Evolutionary conservation across 2,797 vertebrate genomes (phyloP), one percentile per base, ranked within the genome.

Genomic region (Brotula barbata): DNA sequence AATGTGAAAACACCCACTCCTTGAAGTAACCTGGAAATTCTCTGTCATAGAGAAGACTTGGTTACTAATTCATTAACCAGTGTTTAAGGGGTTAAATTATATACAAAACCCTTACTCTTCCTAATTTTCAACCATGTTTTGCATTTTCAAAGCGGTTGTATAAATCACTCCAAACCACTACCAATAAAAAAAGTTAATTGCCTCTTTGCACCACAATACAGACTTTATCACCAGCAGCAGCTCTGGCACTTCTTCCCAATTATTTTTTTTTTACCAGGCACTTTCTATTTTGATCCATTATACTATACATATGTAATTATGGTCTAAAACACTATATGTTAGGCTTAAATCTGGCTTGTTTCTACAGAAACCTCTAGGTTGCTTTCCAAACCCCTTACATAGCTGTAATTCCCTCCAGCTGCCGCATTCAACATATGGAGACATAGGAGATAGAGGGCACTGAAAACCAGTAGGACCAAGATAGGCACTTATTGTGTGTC

Each of bases 241-340:
- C 66, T 64, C 57, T 47, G 64, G 64, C 69, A 73, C 71, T 75
- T 78, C 75, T 64, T 87, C 75, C 53, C 81, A 81, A 85, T 85
- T 85, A 74, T 71, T 62, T 62, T 85, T n/a, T 28, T 85, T 87
- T 80, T 78, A 78, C 82, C 51, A 81, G 75, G 46, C 78, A 69
- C 78, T 78, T 84, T 85, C 82, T 89, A 86, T 88, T 88, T 85
- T 44, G 20, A 72, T 75, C 66, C 58, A 69, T 77, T 70, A 82
- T 75, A 64, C 64, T 58, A 80, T 78, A 83, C 55, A 42, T 74
- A 69, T 89, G 76, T 88, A 87, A 90, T 89, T 89, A 87, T 90
- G 88, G 87, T 86, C 73, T 83, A 75, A 81, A 79, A 76, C 77
- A 78, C 84, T 86, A 75, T 88, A 88, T 78, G 82, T 84, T 78